Percentiles rank a stretch among this genome's conserved stretches.
Evolutionary conservation across 2,888 invertebrate genomes (phyloP).

Genomic region (Panzeria rudis): DNA sequence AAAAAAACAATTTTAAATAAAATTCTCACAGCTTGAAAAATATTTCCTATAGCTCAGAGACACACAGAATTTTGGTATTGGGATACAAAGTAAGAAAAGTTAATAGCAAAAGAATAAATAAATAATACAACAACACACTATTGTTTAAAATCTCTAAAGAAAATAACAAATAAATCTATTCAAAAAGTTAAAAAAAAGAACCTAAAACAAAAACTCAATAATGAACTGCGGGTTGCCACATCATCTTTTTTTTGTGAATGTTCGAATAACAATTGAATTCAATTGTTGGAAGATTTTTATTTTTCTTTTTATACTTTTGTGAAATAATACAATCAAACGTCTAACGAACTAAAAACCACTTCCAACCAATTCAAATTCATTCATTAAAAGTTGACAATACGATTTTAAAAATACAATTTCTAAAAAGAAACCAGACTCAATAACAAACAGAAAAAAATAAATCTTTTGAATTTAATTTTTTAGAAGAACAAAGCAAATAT

Average conservation of each 20-base stretch:
- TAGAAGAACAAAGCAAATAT: conserved; percentile 20
- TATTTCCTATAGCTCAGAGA: conserved; percentile 2
- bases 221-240: conserved; percentile 41
- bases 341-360: conserved; percentile 64
- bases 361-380: conserved; percentile 65
- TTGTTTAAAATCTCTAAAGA: conserved; percentile 58
- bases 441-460: conserved; percentile 9
- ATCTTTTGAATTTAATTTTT: conserved; percentile 45
- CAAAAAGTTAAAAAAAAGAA: conserved; percentile 16
- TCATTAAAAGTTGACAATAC: conserved; percentile 69
- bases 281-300: conserved; percentile 58
- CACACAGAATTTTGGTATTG: not conserved
- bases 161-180: conserved; percentile 54
- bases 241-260: conserved; percentile 15
- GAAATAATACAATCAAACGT: conserved; percentile 45
- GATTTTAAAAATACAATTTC: conserved; percentile 44
- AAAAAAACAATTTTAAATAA: conserved; percentile 13
- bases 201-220: conserved; percentile 48
- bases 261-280: conserved; percentile 68
- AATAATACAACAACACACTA: conserved; percentile 47
- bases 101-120: conserved; percentile 46
- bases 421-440: conserved; percentile 20
- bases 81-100: conserved; percentile 25
- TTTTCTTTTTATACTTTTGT: not conserved
- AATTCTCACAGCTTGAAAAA: conserved; percentile 39